Base-by-base conservation (phyloP, 2,888 invertebrate species). In the Lepidocyrtinus sp. region DNA sequence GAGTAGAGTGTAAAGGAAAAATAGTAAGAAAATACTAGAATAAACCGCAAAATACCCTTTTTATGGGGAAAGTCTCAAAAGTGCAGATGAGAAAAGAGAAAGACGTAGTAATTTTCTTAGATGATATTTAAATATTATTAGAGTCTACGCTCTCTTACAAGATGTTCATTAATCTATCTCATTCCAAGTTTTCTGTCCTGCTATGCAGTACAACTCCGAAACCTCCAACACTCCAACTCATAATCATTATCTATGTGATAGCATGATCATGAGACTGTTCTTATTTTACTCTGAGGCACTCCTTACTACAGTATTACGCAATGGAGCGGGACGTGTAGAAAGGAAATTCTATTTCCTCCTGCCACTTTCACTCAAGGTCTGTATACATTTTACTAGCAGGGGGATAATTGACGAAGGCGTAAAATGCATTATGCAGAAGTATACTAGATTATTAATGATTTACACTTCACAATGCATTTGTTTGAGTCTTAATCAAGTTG, bases 121-220 rank as follows among this genome's bases (percentile, higher is more conserved):
- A 75, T 68, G 75, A 62, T 62, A 68, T 68, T 75, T 75, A 68
- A 75, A 75, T 75, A 75, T 75, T 75, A 75, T 75, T 75, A 75
- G 12, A 36, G 36, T 36, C 36, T 36, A 12, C 5, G 36, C 36
- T 36, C 36, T 36, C 12, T 63, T 75, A 68, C 68, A 75, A 75
- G 75, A 75, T 62, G 68, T 67, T 75, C 75, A 75, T 75, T 75
- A 75, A 75, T 75, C 75, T 68, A 62, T 46, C 36, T 27, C 3
- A 26, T 45, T 70, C 45, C 25, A 50, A 59, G 59, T 25, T 65
- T 26, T 36, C 64, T 64, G n/a, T n/a, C n/a, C n/a, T n/a, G n/a
- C n/a, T n/a, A n/a, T n/a, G n/a, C n/a, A n/a, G n/a, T n/a, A n/a
- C n/a, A n/a, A n/a, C n/a, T n/a, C n/a, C n/a, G n/a, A n/a, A n/a